A percentile compares a stretch with the other conserved stretches of the same genome.
Conservation (phyloP, 2,113 vertebrate species). For the Microtus ochrogaster region DNA sequence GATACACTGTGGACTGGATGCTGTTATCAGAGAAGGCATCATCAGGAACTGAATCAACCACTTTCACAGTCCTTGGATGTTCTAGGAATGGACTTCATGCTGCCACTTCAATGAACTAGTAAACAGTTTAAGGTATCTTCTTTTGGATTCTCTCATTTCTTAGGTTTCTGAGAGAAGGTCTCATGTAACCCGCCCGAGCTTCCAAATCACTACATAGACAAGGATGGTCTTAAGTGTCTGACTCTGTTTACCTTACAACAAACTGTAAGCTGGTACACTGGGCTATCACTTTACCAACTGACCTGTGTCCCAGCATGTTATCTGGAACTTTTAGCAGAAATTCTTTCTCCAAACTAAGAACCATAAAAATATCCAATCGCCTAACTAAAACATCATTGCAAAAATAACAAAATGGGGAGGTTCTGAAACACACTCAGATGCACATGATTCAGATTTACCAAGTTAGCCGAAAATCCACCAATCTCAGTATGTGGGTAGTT, state of each 20-base stretch:
- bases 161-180: not conserved
- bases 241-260: not conserved
- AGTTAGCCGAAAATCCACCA: not conserved
- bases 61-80: not conserved
- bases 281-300: not conserved
- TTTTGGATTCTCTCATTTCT: not conserved
- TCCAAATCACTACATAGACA: not conserved
- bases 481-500: slow-evolving; percentile 43
- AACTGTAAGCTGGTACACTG: not conserved
- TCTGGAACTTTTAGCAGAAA: not conserved
- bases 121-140: slow-evolving; percentile 19
- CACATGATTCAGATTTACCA: slow-evolving; percentile 25
- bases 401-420: slow-evolving; percentile 22
- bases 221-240: not conserved
- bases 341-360: slow-evolving; percentile 54
- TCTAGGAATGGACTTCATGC: slow-evolving; percentile 1
- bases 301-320: not conserved
- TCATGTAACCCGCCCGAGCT: not conserved
- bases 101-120: not conserved
- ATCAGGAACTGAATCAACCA: slow-evolving; percentile 43
- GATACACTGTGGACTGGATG: not conserved
- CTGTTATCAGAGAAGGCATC: not conserved
- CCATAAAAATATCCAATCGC: not conserved
- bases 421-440: not conserved
- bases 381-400: not conserved